Evolutionary conservation across 1,140 invertebrate genomes (phyloP).

Genomic region (Gonatopus flavifemur): DNA sequence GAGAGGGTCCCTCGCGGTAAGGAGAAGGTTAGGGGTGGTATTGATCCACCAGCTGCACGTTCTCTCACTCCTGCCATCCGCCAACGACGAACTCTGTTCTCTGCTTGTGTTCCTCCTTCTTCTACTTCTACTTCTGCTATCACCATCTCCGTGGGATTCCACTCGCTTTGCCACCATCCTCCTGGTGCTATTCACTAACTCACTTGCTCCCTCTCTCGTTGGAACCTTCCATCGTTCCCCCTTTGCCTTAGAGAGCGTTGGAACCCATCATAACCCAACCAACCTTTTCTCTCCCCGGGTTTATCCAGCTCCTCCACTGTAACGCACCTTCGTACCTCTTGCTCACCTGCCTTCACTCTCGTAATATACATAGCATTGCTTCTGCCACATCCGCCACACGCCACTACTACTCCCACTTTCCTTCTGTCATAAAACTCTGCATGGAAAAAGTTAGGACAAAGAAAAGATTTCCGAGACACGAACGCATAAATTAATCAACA

Average conservation of each 20-base stretch:
- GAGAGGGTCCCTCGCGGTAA: neutral
- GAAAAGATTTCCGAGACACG: no score
- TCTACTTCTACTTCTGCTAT: neutral
- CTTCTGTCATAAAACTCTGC: no score
- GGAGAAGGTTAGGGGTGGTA: no score
- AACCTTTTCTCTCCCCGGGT: neutral
- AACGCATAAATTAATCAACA: no score
- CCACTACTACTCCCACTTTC: conserved; percentile 1
- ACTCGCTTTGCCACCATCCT: no score
- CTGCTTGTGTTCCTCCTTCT: neutral
- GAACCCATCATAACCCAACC: neutral
- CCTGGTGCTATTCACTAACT: no score
- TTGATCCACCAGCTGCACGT: conserved; percentile 57
- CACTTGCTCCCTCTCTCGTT: neutral
- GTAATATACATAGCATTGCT: no score
- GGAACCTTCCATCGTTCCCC: neutral
- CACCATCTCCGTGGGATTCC: no score
- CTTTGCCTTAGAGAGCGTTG: neutral
- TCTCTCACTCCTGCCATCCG: conserved; percentile 34
- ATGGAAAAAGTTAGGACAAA: no score
- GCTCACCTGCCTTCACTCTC: neutral
- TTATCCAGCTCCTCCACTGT: conserved; percentile 3
- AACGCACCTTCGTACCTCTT: conserved; percentile 6
- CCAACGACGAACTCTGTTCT: neutral
- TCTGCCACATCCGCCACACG: neutral